Conservation (phyloP, 2,797 vertebrate species). For the Halcyon smyrnensis region DNA sequence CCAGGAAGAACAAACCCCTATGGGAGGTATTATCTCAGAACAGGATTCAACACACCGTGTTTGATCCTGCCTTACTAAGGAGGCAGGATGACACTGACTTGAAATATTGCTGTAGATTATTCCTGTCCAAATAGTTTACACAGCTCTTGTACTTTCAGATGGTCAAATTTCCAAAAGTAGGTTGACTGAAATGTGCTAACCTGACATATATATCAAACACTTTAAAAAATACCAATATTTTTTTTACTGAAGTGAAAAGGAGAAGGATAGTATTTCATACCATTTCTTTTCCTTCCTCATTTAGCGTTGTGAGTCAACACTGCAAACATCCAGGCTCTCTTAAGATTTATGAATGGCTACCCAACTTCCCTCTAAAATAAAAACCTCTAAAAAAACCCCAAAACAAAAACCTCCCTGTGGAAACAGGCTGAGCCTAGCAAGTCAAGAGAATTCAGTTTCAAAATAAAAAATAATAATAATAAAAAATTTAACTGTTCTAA, state of each 20-base stretch:
- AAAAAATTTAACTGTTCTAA: neutral
- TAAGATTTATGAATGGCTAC: neutral
- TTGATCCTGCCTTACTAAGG: neutral
- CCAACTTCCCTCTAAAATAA: neutral
- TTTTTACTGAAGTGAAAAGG: neutral
- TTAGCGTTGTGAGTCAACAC: accelerated
- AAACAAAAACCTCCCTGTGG: neutral
- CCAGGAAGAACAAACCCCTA: neutral
- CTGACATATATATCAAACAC: neutral
- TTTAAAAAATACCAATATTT: neutral
- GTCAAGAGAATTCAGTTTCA: neutral
- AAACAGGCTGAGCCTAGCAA: neutral
- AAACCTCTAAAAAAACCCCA: neutral
- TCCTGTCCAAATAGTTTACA: neutral
- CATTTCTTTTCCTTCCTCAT: neutral
- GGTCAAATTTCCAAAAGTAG: neutral
- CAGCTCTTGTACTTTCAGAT: neutral
- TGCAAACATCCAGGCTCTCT: neutral
- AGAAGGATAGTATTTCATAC: neutral
- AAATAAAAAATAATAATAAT: neutral
- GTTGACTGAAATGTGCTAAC: neutral
- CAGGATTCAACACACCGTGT: neutral
- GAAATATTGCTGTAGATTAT: neutral
- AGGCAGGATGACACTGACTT: neutral
- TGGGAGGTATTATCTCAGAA: neutral